These are phyloP conservation scores for Hirtodrosophila trivittata DNA, from an alignment of 2,888 invertebrate genomes.

Conservation along the genomic window DNA sequence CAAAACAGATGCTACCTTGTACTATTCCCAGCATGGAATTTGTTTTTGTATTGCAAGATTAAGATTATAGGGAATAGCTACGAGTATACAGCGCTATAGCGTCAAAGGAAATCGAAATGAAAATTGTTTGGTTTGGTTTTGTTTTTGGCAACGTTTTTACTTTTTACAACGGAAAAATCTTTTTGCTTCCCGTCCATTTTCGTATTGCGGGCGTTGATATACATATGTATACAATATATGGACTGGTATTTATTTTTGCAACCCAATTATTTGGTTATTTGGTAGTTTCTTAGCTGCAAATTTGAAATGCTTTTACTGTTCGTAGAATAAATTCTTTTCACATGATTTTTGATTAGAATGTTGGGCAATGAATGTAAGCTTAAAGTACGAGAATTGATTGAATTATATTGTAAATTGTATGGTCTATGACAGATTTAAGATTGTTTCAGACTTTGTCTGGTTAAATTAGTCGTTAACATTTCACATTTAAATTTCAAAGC, in stretches of 20 bases:
- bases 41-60: constrained; percentile 10
- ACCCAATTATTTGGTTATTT: constrained; percentile 37
- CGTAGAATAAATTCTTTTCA: constrained; percentile 37
- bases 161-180: constrained; percentile 67
- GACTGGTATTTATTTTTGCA: constrained; percentile 60
- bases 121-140: constrained; percentile 39
- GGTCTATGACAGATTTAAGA: constrained; percentile 4
- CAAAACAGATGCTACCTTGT: constrained; percentile 23
- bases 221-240: constrained; percentile 48
- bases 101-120: constrained; percentile 28
- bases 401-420: constrained; percentile 10
- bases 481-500: constrained; percentile 15
- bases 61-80: constrained; percentile 18
- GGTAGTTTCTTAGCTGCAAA: constrained; percentile 15
- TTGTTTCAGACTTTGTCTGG: constrained; percentile 16
- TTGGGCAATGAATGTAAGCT: too few species aligned
- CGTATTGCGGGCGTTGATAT: constrained; percentile 15
- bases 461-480: constrained; percentile 15
- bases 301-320: constrained; percentile 50
- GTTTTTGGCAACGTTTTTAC: constrained; percentile 63
- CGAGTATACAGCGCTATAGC: constrained; percentile 15
- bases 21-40: constrained; percentile 9
- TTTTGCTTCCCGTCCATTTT: constrained; percentile 53
- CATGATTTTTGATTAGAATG: constrained; percentile 10
- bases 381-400: too few species aligned